Evolutionary conservation across 2,797 vertebrate species (phyloP).

Genomic region (Hybognathus amarus): DNA sequence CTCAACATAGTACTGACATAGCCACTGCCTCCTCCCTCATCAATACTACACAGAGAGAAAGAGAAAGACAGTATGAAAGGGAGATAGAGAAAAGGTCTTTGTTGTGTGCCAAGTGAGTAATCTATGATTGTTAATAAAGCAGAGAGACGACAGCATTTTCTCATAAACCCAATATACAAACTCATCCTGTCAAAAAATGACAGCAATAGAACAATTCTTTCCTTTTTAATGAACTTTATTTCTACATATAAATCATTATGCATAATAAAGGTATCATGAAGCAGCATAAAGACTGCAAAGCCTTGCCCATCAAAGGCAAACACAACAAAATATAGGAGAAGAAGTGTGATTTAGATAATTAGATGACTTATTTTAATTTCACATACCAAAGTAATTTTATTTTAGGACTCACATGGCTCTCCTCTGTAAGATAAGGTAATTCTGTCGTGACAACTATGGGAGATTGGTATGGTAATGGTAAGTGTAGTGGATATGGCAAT

Average conservation of each 20-base stretch:
- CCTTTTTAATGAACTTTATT: slow-evolving; percentile 53
- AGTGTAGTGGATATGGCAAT: too few species aligned
- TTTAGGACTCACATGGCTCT: neutral
- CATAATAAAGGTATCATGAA: slow-evolving; percentile 52
- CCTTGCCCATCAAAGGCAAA: neutral
- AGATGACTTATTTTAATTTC: neutral
- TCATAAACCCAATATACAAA: slow-evolving; percentile 35
- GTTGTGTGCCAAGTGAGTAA: slow-evolving; percentile 56
- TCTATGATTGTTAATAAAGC: slow-evolving; percentile 53
- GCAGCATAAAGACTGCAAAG: slow-evolving; percentile 39
- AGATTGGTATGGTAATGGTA: too few species aligned
- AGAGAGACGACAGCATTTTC: slow-evolving; percentile 41
- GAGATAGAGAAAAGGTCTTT: slow-evolving; percentile 56
- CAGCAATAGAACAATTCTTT: slow-evolving; percentile 7
- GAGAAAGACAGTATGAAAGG: slow-evolving; percentile 82
- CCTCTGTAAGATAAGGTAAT: neutral
- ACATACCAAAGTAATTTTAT: neutral
- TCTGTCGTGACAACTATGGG: neutral
- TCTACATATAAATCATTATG: slow-evolving; percentile 57
- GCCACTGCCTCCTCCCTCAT: slow-evolving; percentile 66
- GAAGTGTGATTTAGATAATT: neutral
- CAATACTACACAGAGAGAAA: slow-evolving; percentile 65
- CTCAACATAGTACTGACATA: slow-evolving; percentile 40
- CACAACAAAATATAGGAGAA: neutral
- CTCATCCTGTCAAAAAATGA: slow-evolving; percentile 34